These are phyloP conservation scores for Epicampocera succincta DNA, from an alignment of 2,888 invertebrate genomes.

Conservation along the genomic window DNA sequence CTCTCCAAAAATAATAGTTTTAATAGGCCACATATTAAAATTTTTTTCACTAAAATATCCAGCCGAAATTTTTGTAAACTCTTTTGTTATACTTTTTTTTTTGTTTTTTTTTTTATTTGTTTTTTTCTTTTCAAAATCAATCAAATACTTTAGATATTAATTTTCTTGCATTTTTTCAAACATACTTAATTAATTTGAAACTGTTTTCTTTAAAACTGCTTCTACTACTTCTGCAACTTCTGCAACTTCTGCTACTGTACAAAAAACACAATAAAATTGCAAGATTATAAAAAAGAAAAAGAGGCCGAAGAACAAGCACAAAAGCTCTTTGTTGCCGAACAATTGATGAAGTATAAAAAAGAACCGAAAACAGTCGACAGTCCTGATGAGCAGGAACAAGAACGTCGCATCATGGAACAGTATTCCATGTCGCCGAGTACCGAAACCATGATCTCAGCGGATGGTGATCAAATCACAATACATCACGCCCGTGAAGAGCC, in stretches of 20 bases:
- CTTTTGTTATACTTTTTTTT: not conserved
- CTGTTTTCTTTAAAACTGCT: conserved; percentile 20
- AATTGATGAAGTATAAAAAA: conserved; percentile 72
- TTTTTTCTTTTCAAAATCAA: conserved; percentile 19
- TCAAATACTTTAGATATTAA: too few species aligned
- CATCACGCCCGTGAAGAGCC: conserved; percentile 88
- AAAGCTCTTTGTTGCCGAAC: conserved; percentile 79
- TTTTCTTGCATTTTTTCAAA: conserved; percentile 39
- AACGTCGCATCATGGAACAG: conserved; percentile 77
- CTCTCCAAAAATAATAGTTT: too few species aligned
- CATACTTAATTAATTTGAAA: conserved; percentile 22
- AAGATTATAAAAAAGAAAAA: conserved; percentile 80
- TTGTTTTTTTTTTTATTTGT: not conserved
- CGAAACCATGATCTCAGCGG: conserved; percentile 80
- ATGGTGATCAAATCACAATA: conserved; percentile 81
- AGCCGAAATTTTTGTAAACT: not conserved
- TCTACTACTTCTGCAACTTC: conserved; percentile 1
- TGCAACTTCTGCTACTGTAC: conserved; percentile 12
- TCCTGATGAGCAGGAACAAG: conserved; percentile 78
- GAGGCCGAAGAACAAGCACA: conserved; percentile 80
- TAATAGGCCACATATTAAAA: too few species aligned
- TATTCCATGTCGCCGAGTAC: conserved; percentile 77
- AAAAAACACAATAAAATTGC: conserved; percentile 8
- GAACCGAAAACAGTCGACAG: conserved; percentile 59
- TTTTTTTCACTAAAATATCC: not conserved